phyloP scores from a whole-genome alignment of 2,797 vertebrate species.

The Heliangelus exortis region DNA sequence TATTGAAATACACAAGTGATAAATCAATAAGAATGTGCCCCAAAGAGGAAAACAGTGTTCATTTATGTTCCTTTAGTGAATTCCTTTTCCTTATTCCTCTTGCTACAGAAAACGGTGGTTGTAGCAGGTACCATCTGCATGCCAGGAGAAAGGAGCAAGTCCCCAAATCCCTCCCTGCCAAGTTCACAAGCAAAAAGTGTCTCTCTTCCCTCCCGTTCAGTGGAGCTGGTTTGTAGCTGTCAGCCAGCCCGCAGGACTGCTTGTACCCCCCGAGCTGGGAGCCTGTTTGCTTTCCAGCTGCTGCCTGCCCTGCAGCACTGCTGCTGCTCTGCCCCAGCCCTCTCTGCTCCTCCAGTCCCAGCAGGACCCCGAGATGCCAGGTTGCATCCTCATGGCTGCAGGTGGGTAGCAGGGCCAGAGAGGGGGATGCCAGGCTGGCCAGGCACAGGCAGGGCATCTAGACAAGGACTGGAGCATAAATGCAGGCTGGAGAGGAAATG shows the following conservation, averaged over 20 bases:
- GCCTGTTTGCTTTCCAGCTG: conserved; percentile 7
- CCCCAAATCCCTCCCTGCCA: neutral
- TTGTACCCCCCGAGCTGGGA: conserved; percentile 25
- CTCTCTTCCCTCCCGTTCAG: neutral
- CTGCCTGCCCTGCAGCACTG: conserved; percentile 59
- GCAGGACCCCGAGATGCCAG: neutral
- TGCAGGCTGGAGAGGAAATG: neutral
- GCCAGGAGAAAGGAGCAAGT: neutral
- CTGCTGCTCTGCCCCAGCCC: neutral
- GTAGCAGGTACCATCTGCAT: neutral
- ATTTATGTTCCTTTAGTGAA: neutral
- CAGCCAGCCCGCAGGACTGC: neutral
- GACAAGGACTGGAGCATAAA: neutral
- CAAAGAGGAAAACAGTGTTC: neutral
- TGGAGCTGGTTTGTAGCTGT: neutral
- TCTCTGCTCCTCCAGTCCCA: neutral
- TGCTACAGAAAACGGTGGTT: neutral
- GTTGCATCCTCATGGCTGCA: neutral
- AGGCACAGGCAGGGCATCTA: neutral
- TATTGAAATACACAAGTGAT: neutral
- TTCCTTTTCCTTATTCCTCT: neutral
- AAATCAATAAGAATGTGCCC: neutral
- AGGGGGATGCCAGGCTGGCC: neutral
- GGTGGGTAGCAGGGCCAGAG: neutral
- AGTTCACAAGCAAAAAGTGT: neutral